A percentile compares a stretch with the other conserved stretches of the same genome.
Evolutionary conservation across 2,888 invertebrate species (phyloP).

Genomic region (Papilio elwesi): DNA sequence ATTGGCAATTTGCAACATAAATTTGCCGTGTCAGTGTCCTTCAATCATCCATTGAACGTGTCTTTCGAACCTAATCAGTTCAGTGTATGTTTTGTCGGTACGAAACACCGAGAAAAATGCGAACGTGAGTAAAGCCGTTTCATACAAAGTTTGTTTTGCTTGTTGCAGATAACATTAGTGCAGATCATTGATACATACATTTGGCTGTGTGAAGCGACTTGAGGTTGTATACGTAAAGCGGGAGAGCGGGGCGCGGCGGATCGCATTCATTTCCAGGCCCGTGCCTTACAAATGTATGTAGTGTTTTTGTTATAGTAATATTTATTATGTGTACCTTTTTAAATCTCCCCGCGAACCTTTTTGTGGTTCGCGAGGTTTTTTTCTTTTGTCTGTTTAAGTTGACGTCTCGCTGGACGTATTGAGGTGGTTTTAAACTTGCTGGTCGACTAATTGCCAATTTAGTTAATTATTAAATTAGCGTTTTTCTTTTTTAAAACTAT

Average conservation of each 20-base stretch:
- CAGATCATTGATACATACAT: slow-evolving; percentile 25
- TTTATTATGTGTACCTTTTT: slow-evolving; percentile 39
- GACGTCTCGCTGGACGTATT: slow-evolving; percentile 23
- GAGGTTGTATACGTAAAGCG: slow-evolving; percentile 35
- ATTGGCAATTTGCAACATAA: not conserved
- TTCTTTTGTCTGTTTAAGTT: slow-evolving; percentile 19
- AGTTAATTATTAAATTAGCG: not conserved
- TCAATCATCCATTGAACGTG: not conserved
- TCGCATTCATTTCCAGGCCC: slow-evolving; percentile 45
- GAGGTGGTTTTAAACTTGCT: slow-evolving; percentile 8
- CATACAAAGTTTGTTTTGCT: too few species aligned
- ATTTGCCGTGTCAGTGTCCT: not conserved
- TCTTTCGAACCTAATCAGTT: not conserved
- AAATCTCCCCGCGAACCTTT: slow-evolving; percentile 23
- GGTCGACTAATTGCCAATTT: not conserved
- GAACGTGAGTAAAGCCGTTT: too few species aligned
- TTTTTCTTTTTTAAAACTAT: not conserved
- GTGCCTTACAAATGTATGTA: slow-evolving; percentile 54
- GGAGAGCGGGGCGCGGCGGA: not conserved
- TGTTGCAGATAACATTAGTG: slow-evolving; percentile 39
- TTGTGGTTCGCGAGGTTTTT: slow-evolving; percentile 28
- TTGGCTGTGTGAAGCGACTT: slow-evolving; percentile 36
- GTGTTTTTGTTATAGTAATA: slow-evolving; percentile 38
- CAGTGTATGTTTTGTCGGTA: slow-evolving; percentile 1
- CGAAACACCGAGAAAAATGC: too few species aligned